Evolutionary conservation across 2,113 vertebrate genomes (phyloP).

Genomic region (Numida meleagris): DNA sequence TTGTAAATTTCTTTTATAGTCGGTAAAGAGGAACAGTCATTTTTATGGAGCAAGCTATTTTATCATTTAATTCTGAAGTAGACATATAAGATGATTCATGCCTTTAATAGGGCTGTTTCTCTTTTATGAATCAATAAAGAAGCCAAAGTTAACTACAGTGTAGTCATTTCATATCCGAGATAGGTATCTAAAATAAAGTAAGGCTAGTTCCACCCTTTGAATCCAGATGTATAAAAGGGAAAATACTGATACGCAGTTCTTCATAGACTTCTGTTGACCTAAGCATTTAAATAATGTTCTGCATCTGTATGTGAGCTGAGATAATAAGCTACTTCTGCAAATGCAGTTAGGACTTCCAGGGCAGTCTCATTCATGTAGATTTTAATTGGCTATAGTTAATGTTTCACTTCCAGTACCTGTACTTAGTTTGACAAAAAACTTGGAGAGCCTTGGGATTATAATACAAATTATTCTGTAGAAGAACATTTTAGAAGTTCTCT

Average conservation of each 20-base stretch:
- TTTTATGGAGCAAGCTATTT: conserved; percentile 39
- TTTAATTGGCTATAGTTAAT: background rate
- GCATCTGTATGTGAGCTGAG: background rate
- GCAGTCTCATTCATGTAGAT: background rate
- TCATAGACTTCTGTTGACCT: background rate
- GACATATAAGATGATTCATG: background rate
- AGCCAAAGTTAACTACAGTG: background rate
- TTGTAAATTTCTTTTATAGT: conserved; percentile 20
- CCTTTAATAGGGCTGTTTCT: conserved; percentile 24
- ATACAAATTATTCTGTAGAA: background rate
- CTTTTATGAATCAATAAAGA: conserved; percentile 30
- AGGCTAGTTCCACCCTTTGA: background rate
- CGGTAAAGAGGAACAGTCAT: background rate
- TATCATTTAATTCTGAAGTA: conserved; percentile 20
- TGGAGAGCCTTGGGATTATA: background rate
- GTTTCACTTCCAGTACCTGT: background rate
- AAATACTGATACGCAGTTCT: background rate
- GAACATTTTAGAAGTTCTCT: background rate
- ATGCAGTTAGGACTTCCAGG: background rate
- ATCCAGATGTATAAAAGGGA: background rate
- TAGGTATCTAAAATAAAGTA: background rate
- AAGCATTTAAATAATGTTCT: background rate
- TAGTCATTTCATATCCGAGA: background rate
- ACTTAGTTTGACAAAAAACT: background rate
- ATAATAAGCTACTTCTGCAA: background rate